These are phyloP conservation scores for Hystrix brachyura DNA, from an alignment of 2,113 vertebrate genomes.

Conservation along the genomic window DNA sequence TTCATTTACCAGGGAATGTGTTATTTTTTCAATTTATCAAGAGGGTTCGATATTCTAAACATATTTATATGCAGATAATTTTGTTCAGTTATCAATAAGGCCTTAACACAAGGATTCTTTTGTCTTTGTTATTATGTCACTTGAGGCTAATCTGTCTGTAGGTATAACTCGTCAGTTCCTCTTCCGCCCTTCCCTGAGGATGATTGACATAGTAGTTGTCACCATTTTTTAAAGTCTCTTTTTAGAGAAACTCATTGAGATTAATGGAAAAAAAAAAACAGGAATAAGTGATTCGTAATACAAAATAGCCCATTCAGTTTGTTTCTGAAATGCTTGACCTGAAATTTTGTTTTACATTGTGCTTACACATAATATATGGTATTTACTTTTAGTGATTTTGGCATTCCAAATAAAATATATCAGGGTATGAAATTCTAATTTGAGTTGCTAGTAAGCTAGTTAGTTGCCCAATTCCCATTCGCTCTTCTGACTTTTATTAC, in stretches of 20 bases:
- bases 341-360: constrained; percentile 45
- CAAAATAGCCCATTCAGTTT: constrained; percentile 16
- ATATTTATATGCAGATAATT: constrained; percentile 15
- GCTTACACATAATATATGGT: background rate
- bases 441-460: constrained; percentile 55
- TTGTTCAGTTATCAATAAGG: constrained; percentile 17
- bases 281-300: constrained; percentile 32
- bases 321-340: constrained; percentile 51
- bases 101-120: background rate
- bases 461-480: constrained; percentile 27
- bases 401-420: constrained; percentile 54
- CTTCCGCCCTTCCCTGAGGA: background rate
- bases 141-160: background rate
- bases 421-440: constrained; percentile 50
- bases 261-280: constrained; percentile 53
- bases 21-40: constrained; percentile 53
- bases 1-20: background rate
- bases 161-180: background rate
- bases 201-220: background rate
- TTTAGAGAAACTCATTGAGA: constrained; percentile 32
- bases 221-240: background rate
- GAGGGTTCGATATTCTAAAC: background rate
- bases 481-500: constrained; percentile 30
- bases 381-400: constrained; percentile 49
- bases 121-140: constrained; percentile 9